Conservation (phyloP, 2,888 invertebrate genomes). For the Epiblema foenella region DNA sequence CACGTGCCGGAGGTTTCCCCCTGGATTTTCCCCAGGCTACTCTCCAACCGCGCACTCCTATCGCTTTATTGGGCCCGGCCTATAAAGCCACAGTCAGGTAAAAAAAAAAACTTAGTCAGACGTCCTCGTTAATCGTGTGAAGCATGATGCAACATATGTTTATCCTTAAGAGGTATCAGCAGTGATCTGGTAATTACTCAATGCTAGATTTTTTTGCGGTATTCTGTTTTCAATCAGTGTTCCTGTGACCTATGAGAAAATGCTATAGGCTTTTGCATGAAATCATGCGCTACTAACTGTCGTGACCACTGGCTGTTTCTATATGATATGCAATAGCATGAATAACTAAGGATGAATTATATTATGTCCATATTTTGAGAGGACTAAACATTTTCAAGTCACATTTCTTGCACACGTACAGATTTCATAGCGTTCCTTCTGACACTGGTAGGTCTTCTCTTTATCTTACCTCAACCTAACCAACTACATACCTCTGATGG, state of each 20-base stretch:
- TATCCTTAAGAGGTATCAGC: not conserved
- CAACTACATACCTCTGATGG: constrained; percentile 70
- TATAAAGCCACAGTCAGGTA: no score
- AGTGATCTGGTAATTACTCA: not conserved
- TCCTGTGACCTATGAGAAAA: not conserved
- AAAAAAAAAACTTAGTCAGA: no score
- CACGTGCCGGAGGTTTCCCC: no score
- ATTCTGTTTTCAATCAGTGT: not conserved
- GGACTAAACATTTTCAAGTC: not conserved
- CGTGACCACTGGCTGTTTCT: not conserved
- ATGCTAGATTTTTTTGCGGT: no score
- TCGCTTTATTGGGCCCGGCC: no score
- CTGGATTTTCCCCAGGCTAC: no score
- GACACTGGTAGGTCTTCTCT: not conserved
- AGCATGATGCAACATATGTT: not conserved
- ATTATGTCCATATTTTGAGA: not conserved
- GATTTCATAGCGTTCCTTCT: not conserved
- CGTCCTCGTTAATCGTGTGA: not conserved
- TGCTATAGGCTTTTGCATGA: constrained; percentile 1
- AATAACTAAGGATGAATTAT: constrained; percentile 3
- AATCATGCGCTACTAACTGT: constrained; percentile 27
- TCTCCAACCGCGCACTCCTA: no score
- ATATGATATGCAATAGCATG: constrained; percentile 24
- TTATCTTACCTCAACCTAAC: constrained; percentile 28
- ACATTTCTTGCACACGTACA: no score